phyloP scores from a whole-genome alignment of 2,113 vertebrate genomes.

The Saccopteryx bilineata region DNA sequence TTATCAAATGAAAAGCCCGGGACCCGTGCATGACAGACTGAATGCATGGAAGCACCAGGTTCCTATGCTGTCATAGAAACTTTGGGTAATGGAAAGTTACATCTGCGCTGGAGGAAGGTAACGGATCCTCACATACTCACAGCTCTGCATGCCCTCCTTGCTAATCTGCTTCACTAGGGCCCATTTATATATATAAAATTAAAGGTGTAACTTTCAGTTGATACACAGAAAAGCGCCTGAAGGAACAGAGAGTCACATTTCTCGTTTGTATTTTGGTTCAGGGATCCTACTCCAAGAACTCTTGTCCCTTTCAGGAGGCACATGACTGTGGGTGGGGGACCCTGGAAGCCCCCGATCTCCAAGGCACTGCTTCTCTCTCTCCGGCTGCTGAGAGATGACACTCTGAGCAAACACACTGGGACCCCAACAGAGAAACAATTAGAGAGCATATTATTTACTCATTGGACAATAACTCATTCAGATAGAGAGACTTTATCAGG shows the following conservation, averaged over 20 bases:
- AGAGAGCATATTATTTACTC: neutral
- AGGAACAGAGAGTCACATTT: neutral
- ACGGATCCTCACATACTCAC: neutral
- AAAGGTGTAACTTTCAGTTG: neutral
- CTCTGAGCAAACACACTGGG: neutral
- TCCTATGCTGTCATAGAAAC: neutral
- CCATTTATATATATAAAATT: neutral
- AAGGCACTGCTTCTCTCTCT: neutral
- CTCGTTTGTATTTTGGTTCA: neutral
- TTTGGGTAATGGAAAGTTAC: neutral
- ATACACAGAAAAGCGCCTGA: neutral
- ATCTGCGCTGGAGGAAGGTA: slow-evolving; percentile 4
- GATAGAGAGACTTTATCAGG: neutral
- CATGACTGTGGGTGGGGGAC: neutral
- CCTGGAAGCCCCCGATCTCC: rapidly evolving
- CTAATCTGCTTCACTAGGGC: neutral
- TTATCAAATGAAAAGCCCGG: slow-evolving; percentile 55
- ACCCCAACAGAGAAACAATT: neutral
- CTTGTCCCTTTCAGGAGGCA: neutral
- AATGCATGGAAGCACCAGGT: neutral
- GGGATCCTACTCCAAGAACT: neutral
- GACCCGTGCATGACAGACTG: neutral
- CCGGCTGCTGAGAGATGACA: neutral
- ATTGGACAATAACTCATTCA: no score
- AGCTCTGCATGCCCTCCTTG: neutral